These are phyloP conservation scores for Prolemur simus DNA, from an alignment of 2,113 vertebrate genomes.

Conservation along the genomic window DNA sequence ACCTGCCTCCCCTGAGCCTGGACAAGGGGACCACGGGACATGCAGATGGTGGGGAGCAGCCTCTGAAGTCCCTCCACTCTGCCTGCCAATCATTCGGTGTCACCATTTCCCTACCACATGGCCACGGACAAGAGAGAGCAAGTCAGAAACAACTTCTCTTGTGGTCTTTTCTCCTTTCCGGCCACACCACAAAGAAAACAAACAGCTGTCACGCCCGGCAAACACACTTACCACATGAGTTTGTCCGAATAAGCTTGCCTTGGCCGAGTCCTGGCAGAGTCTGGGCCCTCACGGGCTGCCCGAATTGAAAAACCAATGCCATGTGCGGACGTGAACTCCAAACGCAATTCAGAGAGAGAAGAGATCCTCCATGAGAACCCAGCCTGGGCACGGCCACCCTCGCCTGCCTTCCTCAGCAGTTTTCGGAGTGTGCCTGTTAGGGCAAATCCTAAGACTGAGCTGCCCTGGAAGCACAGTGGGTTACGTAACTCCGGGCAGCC, in stretches of 20 bases:
- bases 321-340: slow-evolving; percentile 34
- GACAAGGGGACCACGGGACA: too few species aligned
- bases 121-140: neutral
- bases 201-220: rapidly evolving
- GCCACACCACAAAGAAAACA: neutral
- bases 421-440: slow-evolving; percentile 44
- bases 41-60: neutral
- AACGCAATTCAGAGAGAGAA: neutral
- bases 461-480: slow-evolving; percentile 10
- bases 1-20: neutral
- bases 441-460: slow-evolving; percentile 49
- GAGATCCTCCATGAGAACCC: neutral
- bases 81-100: neutral
- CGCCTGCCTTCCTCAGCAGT: neutral
- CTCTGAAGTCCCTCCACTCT: rapidly evolving
- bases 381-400: neutral
- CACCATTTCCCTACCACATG: neutral
- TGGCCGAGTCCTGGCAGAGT: neutral
- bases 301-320: slow-evolving; percentile 35
- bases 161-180: neutral
- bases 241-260: neutral
- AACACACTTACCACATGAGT: slow-evolving; percentile 49
- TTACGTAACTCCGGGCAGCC: slow-evolving; percentile 56
- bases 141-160: neutral
- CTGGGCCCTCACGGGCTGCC: slow-evolving; percentile 45